Conservation (phyloP, 2,888 invertebrate species). For the Vesta saturnalis region DNA sequence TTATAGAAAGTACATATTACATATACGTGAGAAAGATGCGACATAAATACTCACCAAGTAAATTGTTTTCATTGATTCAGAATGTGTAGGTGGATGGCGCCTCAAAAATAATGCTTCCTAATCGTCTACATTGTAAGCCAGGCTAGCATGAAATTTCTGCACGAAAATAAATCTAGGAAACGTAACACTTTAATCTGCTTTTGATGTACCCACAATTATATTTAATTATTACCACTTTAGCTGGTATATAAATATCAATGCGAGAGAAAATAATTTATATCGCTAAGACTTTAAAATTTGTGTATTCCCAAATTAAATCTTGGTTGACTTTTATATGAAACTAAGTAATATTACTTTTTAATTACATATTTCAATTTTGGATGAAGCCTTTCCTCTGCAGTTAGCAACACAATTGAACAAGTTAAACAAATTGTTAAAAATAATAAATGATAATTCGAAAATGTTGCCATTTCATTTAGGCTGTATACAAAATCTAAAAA, state of each 20-base stretch:
- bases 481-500: too few species aligned
- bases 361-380: too few species aligned
- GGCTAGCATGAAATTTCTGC: not conserved
- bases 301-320: too few species aligned
- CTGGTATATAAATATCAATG: not conserved
- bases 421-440: too few species aligned
- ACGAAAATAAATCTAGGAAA: not conserved
- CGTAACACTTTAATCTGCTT: not conserved
- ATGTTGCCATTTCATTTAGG: too few species aligned
- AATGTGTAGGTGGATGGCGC: not conserved
- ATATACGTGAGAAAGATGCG: not conserved
- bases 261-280: not conserved
- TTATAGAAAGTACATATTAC: slow-evolving; percentile 1
- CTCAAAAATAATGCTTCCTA: not conserved
- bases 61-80: not conserved
- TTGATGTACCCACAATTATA: not conserved
- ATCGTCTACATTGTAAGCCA: not conserved
- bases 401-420: too few species aligned
- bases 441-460: too few species aligned
- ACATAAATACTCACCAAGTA: not conserved
- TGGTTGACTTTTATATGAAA: too few species aligned
- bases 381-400: too few species aligned
- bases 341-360: too few species aligned
- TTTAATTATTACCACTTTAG: too few species aligned
- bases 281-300: too few species aligned